Evolutionary conservation across 2,113 vertebrate genomes (phyloP).

Genomic region (Mastomys coucha): DNA sequence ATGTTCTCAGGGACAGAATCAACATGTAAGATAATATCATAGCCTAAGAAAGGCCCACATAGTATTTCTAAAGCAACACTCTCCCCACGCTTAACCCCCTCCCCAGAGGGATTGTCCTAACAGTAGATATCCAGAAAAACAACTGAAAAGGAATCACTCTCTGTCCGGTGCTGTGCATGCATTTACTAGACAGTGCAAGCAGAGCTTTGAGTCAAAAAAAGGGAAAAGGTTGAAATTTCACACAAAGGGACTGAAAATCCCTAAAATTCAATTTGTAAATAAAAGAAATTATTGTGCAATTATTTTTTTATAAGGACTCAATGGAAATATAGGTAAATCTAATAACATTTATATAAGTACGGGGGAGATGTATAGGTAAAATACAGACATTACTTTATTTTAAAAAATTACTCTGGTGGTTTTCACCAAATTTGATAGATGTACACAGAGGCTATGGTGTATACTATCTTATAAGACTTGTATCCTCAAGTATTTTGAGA

Average conservation of each 20-base stretch:
- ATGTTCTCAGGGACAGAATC: conserved; percentile 48
- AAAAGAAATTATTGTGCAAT: conserved; percentile 35
- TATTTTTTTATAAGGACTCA: conserved; percentile 1
- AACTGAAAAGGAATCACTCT: conserved; percentile 64
- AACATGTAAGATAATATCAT: conserved; percentile 49
- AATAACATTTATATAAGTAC: not conserved
- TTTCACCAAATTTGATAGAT: conserved; percentile 32
- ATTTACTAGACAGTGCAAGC: conserved; percentile 55
- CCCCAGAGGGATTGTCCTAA: conserved; percentile 31
- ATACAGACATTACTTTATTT: not conserved
- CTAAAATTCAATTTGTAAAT: conserved; percentile 61
- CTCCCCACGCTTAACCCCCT: conserved; percentile 15
- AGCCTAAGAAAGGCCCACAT: not conserved
- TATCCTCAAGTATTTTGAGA: not conserved
- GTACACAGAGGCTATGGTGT: fast-evolving
- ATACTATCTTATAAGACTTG: not conserved
- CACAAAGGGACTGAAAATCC: conserved; percentile 57
- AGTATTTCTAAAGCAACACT: conserved; percentile 18
- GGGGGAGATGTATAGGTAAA: not conserved
- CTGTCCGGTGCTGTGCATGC: not conserved
- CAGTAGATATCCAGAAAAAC: conserved; percentile 64
- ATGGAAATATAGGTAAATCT: not conserved
- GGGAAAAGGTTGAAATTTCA: conserved; percentile 38
- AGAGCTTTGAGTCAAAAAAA: conserved; percentile 61
- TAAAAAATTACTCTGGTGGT: not conserved